Evolutionary conservation across 2,113 vertebrate genomes (phyloP).

Genomic region (Phoenicopterus ruber): DNA sequence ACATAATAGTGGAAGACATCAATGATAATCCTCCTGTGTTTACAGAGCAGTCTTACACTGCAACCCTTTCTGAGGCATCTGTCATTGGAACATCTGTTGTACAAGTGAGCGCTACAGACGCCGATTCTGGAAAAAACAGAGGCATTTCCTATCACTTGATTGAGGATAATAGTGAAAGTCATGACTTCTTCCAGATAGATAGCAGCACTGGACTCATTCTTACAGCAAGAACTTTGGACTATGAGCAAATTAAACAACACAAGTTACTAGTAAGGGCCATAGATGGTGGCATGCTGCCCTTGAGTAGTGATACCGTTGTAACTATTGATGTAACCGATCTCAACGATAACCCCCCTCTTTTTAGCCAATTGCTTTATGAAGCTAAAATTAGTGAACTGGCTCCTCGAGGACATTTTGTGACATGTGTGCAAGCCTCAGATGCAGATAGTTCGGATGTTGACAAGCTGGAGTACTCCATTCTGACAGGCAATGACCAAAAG

Average conservation of each 20-base stretch:
- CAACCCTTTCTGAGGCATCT: constrained; percentile 89
- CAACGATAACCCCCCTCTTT: constrained; percentile 91
- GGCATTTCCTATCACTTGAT: constrained; percentile 87
- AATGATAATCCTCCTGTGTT: constrained; percentile 93
- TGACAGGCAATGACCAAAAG: constrained; percentile 89
- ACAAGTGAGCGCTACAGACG: constrained; percentile 84
- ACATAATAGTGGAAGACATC: constrained; percentile 90
- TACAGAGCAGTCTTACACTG: constrained; percentile 75
- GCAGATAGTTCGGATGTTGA: constrained; percentile 83
- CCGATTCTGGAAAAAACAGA: constrained; percentile 86
- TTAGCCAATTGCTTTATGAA: constrained; percentile 84
- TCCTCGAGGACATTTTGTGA: constrained; percentile 87
- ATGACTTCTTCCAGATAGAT: constrained; percentile 86
- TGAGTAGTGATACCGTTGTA: constrained; percentile 82
- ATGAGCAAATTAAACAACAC: constrained; percentile 82
- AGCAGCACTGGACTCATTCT: constrained; percentile 84
- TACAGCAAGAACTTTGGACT: constrained; percentile 83
- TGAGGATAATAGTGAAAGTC: constrained; percentile 79
- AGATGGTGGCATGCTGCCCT: constrained; percentile 89
- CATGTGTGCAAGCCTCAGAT: constrained; percentile 88
- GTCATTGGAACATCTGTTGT: constrained; percentile 84
- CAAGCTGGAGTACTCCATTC: constrained; percentile 87
- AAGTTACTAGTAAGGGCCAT: constrained; percentile 82
- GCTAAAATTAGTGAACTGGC: constrained; percentile 87
- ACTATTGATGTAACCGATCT: constrained; percentile 86